These are phyloP conservation scores for Venusia cambrica DNA, from an alignment of 2,888 invertebrate genomes.

Conservation along the genomic window DNA sequence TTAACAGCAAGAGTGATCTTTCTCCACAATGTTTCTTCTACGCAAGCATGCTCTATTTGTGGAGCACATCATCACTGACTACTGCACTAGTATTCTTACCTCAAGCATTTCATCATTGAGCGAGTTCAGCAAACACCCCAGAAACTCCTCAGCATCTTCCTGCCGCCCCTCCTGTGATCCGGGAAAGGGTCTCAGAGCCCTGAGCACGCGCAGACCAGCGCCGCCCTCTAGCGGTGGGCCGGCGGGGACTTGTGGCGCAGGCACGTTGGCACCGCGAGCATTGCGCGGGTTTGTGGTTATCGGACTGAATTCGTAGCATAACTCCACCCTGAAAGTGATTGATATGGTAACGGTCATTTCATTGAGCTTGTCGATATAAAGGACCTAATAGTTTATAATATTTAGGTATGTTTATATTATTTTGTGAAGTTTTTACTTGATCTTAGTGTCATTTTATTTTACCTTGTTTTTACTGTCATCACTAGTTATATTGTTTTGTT, in stretches of 20 bases:
- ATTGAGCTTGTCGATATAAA: too few relatives aligned
- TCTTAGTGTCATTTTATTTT: too few relatives aligned
- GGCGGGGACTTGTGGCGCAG: conserved; percentile 71
- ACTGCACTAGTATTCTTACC: conserved; percentile 81
- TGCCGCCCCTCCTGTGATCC: conserved; percentile 91
- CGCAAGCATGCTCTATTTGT: too few relatives aligned
- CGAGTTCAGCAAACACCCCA: conserved; percentile 95
- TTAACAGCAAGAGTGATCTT: too few relatives aligned
- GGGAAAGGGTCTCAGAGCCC: conserved; percentile 85
- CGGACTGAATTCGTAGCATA: conserved; percentile 89
- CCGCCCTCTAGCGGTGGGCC: conserved; percentile 95
- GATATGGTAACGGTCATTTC: too few relatives aligned
- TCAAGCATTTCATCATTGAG: conserved; percentile 98
- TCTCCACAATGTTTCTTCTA: too few relatives aligned
- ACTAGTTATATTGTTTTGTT: too few relatives aligned
- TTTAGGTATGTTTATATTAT: too few relatives aligned
- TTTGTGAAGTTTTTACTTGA: too few relatives aligned
- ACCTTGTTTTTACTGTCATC: too few relatives aligned
- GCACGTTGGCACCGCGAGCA: conserved; percentile 59
- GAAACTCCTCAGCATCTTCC: conserved; percentile 98
- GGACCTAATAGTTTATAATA: too few relatives aligned
- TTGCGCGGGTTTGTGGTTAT: conserved; percentile 73
- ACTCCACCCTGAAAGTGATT: conserved; percentile 84
- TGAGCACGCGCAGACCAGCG: conserved; percentile 91
- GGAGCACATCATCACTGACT: too few relatives aligned